phyloP scores from a whole-genome alignment of 2,113 vertebrate genomes.

The Ploceus nigricollis region DNA sequence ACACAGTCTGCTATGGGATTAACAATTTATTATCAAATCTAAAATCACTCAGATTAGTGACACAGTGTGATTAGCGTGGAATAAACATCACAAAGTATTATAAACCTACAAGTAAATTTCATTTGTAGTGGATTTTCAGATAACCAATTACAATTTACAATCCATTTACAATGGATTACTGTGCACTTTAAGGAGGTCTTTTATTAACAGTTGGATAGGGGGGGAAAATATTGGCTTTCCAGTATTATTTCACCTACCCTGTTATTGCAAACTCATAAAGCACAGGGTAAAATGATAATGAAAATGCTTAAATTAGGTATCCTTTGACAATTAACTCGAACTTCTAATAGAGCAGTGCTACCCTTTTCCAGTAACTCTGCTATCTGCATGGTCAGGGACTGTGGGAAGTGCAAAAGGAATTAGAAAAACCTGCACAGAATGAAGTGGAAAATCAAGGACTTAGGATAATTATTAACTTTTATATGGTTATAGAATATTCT shows the following conservation, averaged over 20 bases:
- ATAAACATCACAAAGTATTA: constrained; percentile 6
- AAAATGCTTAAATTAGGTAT: neutral
- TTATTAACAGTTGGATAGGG: neutral
- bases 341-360: neutral
- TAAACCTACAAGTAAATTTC: neutral
- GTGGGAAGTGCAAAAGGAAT: neutral
- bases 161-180: constrained; percentile 15
- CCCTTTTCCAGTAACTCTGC: neutral
- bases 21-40: neutral
- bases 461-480: neutral
- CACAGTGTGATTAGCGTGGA: neutral
- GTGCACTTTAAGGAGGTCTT: neutral
- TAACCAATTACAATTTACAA: neutral
- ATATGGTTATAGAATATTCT: neutral
- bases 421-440: neutral
- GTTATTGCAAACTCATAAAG: neutral
- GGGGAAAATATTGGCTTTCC: neutral
- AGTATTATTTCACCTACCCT: neutral
- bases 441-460: neutral
- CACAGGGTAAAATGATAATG: neutral
- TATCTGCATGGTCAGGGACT: neutral
- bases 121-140: constrained; percentile 25
- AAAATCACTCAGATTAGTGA: constrained; percentile 11
- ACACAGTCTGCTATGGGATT: neutral
- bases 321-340: neutral